Evolutionary conservation across 2,888 invertebrate genomes (phyloP), one percentile per base, ranked within the genome.

Genomic region (Elysia crispata): DNA sequence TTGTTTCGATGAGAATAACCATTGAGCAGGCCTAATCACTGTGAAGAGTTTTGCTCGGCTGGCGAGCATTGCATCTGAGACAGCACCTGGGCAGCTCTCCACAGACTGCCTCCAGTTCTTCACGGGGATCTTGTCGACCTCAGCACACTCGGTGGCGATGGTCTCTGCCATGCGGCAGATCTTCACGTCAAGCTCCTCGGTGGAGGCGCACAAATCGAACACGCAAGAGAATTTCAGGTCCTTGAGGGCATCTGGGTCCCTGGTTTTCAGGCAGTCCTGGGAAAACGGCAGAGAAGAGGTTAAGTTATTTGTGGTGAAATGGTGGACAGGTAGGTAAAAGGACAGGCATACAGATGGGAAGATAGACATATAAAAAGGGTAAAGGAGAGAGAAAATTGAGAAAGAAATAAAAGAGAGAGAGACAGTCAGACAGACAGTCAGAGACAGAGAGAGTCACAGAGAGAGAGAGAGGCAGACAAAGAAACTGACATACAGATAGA

Each of bases 131-230:
- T 83, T 76, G 62, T 85, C 84, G 28, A 82, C 81, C 8, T 79
- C 76, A 5, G 78, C 41, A 76, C 89, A 87, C n/a, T 85, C 84
- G 41, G 82, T 78, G 11, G 83, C 86, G 31, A 89, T 69, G n/a
- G 76, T 76, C 33, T 83, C 80, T 11, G 76, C 80, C 57, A 80
- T 30, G 23, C 76, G 70, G 41, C 82, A 82, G 31, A 80, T 5
- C 0, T 62, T 54, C 1, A 54, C 25, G 6, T 72, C 80, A 11
- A 81, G 66, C 78, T 88, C 84, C 3, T 83, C 84, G n/a, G 79
- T 83, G 0, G 80, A 78, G 50, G 79, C 80, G 78, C 90, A 90
- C 69, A 85, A 64, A 76, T 90, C 90, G 80, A 82, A 87, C 0
- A 85, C 70, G 78, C 90, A 90, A 18, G 84, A 72, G 18, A 64